Evolutionary conservation across 2,888 invertebrate genomes (phyloP), one percentile per base, ranked within the genome.

Genomic region (Amblyjoppa fuscipennis): DNA sequence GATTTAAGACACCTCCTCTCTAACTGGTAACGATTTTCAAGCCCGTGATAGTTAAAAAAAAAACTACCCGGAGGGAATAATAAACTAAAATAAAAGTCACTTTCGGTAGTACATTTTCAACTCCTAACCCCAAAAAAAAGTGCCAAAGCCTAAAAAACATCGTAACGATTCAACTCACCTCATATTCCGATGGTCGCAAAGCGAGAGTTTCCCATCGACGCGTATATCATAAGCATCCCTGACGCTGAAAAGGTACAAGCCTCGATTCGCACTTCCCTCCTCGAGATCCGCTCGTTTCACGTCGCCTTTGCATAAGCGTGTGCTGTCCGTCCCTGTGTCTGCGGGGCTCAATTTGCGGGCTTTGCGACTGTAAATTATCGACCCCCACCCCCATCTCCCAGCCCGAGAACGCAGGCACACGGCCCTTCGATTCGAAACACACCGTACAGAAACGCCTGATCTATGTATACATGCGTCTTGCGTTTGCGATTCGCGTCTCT

Each of bases 331-430:
- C 61, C 61, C 11, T 68, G 84, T 80, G 76, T 84, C 77, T 34
- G 77, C 34, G 73, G 59, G 70, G 70, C 28, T 84, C 87, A 86
- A 90, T 89, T 90, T 89, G 87, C 87, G 76, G 78, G 59, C 20
- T 83, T 83, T 70, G 79, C 86, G 73, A 85, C 81, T 84, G 88
- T 91, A 88, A 91, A 91, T 91, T 89, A 90, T 90, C 61, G 81
- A 83, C 83, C 81, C 83, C 81, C 77, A n/a, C 70, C 82, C 45
- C 45, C 45, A 3, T 49, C 45, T 49, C 4, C 45, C 45, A 49
- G 81, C 59, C 84, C 79, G 73, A 68, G 75, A 77, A 20, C 45
- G 45, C 7, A 41, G 28, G 45, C 7, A 41, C 13, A 64, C 59
- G 59, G 34, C 64, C 64, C 64, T 64, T 64, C 64, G 7, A 56